phyloP scores from a whole-genome alignment of 2,113 vertebrate species.

The Globicephala melas region DNA sequence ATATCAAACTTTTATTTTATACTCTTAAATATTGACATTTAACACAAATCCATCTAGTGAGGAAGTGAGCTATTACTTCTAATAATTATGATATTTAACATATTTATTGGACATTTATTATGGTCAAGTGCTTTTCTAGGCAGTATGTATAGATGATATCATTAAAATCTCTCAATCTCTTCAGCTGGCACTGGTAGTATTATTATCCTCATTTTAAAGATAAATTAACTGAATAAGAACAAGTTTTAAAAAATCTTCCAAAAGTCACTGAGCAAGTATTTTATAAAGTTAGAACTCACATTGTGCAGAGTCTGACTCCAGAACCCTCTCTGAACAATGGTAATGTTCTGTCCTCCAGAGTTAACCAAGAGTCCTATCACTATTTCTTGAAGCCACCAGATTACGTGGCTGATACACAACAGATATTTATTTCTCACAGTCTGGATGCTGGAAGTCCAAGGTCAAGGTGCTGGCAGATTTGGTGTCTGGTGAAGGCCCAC shows the following conservation, averaged over 20 bases:
- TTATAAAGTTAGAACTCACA: not conserved
- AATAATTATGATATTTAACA: not conserved
- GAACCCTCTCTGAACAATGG: not conserved
- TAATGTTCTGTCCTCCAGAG: not conserved
- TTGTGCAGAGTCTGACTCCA: not conserved
- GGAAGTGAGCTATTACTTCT: not conserved
- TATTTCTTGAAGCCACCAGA: not conserved
- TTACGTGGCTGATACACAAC: not conserved
- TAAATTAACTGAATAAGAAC: not conserved
- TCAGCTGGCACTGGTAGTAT: not conserved
- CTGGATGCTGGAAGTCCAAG: not conserved
- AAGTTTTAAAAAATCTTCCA: not conserved
- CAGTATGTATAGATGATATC: not conserved
- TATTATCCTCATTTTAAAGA: not conserved
- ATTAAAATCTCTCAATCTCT: not conserved
- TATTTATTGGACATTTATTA: not conserved
- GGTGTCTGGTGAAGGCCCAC: not conserved
- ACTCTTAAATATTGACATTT: not conserved
- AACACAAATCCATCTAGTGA: not conserved
- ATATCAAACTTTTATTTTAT: not conserved
- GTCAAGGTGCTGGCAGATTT: not conserved
- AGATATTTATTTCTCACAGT: not conserved
- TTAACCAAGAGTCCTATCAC: not conserved
- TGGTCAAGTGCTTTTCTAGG: not conserved
- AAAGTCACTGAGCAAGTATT: not conserved